Evolutionary conservation across 2,113 vertebrate species (phyloP).

Genomic region (Ciconia maguari): DNA sequence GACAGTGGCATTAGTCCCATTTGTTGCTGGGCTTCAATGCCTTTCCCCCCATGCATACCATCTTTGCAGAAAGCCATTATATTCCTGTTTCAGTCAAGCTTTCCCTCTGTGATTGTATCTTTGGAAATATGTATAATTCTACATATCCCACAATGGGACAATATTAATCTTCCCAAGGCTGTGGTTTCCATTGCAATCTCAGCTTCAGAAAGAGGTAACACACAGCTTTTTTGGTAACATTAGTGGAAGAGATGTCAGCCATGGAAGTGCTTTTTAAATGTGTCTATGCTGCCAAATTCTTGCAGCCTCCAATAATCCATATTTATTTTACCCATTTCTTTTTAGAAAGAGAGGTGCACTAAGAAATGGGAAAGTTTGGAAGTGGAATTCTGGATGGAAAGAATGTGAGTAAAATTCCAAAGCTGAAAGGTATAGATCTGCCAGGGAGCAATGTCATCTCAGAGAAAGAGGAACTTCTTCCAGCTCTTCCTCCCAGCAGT

Average conservation of each 20-base stretch:
- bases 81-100: neutral
- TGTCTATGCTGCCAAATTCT: neutral
- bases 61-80: neutral
- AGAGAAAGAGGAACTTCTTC: neutral
- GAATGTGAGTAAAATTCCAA: constrained; percentile 74
- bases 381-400: constrained; percentile 79
- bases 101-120: neutral
- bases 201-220: neutral
- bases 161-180: neutral
- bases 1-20: neutral
- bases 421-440: neutral
- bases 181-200: neutral
- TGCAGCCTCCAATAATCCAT: neutral
- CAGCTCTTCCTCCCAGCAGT: neutral
- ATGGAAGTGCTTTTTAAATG: neutral
- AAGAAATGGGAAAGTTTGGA: constrained; percentile 71
- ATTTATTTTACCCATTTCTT: neutral
- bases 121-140: neutral
- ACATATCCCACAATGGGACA: neutral
- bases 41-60: neutral
- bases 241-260: neutral
- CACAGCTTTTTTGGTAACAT: neutral
- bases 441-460: neutral
- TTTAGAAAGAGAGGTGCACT: constrained; percentile 9
- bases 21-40: neutral